phyloP scores from a whole-genome alignment of 2,888 invertebrate genomes.

The Halictus ligatus region DNA sequence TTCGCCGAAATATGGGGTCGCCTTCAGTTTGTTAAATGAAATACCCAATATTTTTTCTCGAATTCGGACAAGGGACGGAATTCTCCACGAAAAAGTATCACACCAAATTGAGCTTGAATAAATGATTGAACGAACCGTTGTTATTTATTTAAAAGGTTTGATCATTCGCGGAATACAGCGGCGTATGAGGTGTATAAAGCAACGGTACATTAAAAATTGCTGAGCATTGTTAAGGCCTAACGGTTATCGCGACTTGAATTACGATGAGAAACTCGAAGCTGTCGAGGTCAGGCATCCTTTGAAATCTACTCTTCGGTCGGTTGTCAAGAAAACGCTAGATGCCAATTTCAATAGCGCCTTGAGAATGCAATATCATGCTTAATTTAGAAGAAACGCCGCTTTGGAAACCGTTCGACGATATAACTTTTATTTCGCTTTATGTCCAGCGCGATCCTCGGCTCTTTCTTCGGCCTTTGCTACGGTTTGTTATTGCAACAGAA shows the following conservation, averaged over 20 bases:
- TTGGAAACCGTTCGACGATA: conserved; percentile 17
- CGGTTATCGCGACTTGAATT: background rate
- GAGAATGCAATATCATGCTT: conserved; percentile 35
- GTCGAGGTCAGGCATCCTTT: background rate
- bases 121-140: background rate
- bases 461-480: conserved; percentile 3
- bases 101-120: too few species aligned
- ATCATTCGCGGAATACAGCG: too few species aligned
- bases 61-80: too few species aligned
- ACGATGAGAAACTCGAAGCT: background rate
- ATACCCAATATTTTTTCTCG: too few species aligned
- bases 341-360: conserved; percentile 35
- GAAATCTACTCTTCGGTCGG: background rate
- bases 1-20: too few species aligned
- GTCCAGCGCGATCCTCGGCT: conserved; percentile 1
- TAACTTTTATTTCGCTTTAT: conserved; percentile 37
- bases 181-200: background rate
- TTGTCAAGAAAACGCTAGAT: background rate
- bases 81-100: too few species aligned
- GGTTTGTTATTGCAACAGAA: conserved; percentile 9
- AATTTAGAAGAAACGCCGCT: conserved; percentile 30
- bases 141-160: background rate
- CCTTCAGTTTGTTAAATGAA: too few species aligned
- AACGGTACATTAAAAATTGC: background rate
- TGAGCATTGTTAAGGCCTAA: background rate